phyloP scores from a whole-genome alignment of 2,113 vertebrate genomes.

The Mormoops blainvillei region DNA sequence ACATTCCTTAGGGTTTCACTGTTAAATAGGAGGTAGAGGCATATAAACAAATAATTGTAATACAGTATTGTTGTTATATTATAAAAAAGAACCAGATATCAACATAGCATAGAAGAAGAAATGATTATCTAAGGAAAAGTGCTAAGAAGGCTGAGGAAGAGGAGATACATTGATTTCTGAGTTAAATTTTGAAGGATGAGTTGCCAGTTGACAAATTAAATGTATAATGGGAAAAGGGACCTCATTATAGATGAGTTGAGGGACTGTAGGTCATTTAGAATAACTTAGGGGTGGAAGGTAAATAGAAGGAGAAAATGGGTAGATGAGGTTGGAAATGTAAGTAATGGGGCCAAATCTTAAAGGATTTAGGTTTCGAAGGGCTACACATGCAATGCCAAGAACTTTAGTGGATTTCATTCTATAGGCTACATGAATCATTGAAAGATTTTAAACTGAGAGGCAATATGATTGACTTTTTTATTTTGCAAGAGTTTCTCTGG shows the following conservation, averaged over 20 bases:
- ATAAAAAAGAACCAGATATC: background rate
- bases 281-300: slow-evolving; percentile 40
- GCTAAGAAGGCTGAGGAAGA: background rate
- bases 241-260: slow-evolving; percentile 61
- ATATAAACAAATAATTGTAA: background rate
- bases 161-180: slow-evolving; percentile 8
- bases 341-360: background rate
- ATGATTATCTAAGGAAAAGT: background rate
- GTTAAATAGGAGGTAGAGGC: background rate
- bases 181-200: slow-evolving; percentile 37
- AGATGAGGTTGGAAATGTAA: background rate
- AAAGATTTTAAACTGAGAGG: slow-evolving; percentile 7
- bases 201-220: background rate
- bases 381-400: background rate
- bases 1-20: background rate
- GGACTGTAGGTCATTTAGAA: slow-evolving; percentile 52
- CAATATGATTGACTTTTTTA: background rate
- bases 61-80: background rate
- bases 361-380: slow-evolving; percentile 15
- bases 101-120: slow-evolving; percentile 1
- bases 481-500: background rate
- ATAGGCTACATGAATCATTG: background rate
- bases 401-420: background rate
- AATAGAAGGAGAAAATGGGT: background rate
- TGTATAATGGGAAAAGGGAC: slow-evolving; percentile 54